Base-by-base conservation (phyloP, 2,113 vertebrate species). In the Dendropsophus ebraccatus region DNA sequence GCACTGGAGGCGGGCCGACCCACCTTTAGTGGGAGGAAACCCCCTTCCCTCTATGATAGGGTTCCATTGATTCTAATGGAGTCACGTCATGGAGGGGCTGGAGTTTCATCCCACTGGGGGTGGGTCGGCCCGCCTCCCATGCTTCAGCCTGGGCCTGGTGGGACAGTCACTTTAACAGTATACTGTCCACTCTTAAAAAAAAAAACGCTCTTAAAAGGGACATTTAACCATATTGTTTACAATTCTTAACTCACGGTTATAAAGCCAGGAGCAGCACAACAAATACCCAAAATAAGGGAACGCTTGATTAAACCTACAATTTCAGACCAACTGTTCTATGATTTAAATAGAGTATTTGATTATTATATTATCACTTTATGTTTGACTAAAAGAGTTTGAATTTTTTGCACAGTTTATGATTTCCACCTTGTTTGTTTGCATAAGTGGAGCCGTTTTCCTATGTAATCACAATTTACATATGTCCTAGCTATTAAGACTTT, bases 401-500 rank as follows among this genome's bases (percentile, higher is more conserved):
- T 81, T 47, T 67, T 37, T 65, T 14, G 41, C 79, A 81, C n/a
- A 67, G 58, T 67, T 25, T 81, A 37, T 32, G 30, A 32, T 19
- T 50, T 54, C 1, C 50, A 79, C 76, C 16, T 47, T n/a, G 2
- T 41, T 6, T 41, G 58, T 81, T 81, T 50, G 56, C 58, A 67
- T 81, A 65, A 17, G 16, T 56, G 9, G 77, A 28, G n/a, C 67
- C 19, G 58, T 67, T 47, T 60, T 80, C 14, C 35, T 13, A 12
- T 60, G 62, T 8, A 50, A n/a, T 45, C 12, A 62, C n/a, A 17
- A 65, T 81, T 81, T 81, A 41, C 79, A 67, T 81, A 65, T 67
- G 41, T 67, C 35, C 52, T 41, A 41, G 54, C 47, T 60, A n/a
- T 60, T n/a, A n/a, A 10, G 23, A 60, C 1, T 60, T 60, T 60